A percentile compares a stretch with the other conserved stretches of the same genome.
Conservation (phyloP, 2,797 vertebrate genomes). For the Valencia hispanica region DNA sequence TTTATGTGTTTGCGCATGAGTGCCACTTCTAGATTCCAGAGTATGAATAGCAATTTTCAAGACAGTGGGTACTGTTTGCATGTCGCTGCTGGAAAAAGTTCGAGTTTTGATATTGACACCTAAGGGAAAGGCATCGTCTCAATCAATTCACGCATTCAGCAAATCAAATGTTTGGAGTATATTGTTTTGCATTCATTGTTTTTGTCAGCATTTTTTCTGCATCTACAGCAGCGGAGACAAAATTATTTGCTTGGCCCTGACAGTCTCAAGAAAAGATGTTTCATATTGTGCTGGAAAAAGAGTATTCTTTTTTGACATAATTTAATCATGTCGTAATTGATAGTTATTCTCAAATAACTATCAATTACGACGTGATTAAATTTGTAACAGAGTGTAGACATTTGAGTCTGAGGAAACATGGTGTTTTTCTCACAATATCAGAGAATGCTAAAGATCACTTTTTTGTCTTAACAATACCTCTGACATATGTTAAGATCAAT, state of each 20-base stretch:
- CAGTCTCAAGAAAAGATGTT: slow-evolving; percentile 58
- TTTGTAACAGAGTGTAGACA: slow-evolving; percentile 43
- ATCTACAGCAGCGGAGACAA: slow-evolving; percentile 71
- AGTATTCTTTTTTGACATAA: slow-evolving; percentile 50
- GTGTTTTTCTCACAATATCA: neutral
- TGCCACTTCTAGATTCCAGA: slow-evolving; percentile 21
- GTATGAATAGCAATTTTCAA: slow-evolving; percentile 54
- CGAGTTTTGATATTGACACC: slow-evolving; percentile 48
- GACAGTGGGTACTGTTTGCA: slow-evolving; percentile 18
- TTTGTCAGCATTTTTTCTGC: slow-evolving; percentile 77
- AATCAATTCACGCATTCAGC: slow-evolving; percentile 63
- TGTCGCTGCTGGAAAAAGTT: slow-evolving; percentile 45
- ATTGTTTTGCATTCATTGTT: slow-evolving; percentile 77
- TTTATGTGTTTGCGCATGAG: neutral
- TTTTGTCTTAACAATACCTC: slow-evolving; percentile 8
- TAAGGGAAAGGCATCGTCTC: slow-evolving; percentile 39
- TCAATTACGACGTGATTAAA: slow-evolving; percentile 46
- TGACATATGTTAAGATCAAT: slow-evolving; percentile 14
- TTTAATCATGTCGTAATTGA: too few relatives aligned
- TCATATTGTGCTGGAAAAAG: slow-evolving; percentile 51
- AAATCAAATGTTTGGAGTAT: slow-evolving; percentile 69
- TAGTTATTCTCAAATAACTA: too few relatives aligned
- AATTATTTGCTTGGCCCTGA: slow-evolving; percentile 62
- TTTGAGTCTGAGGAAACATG: slow-evolving; percentile 13
- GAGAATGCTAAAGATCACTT: neutral